These are phyloP conservation scores for Anolis apletophallus DNA, from an alignment of 2,797 vertebrate genomes.

Conservation along the genomic window DNA sequence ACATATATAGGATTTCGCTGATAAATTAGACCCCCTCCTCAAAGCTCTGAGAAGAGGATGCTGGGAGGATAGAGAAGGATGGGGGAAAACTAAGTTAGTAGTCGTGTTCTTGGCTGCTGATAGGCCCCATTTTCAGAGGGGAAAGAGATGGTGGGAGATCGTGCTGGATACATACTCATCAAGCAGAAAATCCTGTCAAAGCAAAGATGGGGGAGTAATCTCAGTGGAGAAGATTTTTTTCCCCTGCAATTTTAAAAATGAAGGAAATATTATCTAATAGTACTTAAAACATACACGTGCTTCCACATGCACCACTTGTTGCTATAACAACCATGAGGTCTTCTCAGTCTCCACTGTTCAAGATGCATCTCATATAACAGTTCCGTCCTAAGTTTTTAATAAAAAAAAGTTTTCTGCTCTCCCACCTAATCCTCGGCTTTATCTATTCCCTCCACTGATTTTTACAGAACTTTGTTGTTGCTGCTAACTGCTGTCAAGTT, in stretches of 20 bases:
- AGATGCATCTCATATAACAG: conserved; percentile 2
- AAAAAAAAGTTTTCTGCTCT: neutral
- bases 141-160: neutral
- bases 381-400: conserved; percentile 14
- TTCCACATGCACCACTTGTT: conserved; percentile 50
- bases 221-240: neutral
- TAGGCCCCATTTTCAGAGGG: neutral
- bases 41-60: neutral
- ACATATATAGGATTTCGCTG: neutral
- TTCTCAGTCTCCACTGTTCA: conserved; percentile 1
- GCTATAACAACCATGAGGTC: conserved; percentile 64
- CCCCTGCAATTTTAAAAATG: conserved; percentile 26
- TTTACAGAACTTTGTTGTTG: neutral
- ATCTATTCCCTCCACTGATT: neutral
- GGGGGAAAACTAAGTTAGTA: neutral
- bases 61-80: neutral
- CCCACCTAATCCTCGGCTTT: neutral
- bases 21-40: neutral
- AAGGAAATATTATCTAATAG: conserved; percentile 40
- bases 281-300: conserved; percentile 19
- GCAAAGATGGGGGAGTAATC: conserved; percentile 41
- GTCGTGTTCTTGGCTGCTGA: neutral
- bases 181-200: conserved; percentile 35
- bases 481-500: too few species aligned
- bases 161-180: conserved; percentile 14